These are phyloP conservation scores for Belgica antarctica DNA, from an alignment of 2,888 invertebrate genomes.

Conservation along the genomic window DNA sequence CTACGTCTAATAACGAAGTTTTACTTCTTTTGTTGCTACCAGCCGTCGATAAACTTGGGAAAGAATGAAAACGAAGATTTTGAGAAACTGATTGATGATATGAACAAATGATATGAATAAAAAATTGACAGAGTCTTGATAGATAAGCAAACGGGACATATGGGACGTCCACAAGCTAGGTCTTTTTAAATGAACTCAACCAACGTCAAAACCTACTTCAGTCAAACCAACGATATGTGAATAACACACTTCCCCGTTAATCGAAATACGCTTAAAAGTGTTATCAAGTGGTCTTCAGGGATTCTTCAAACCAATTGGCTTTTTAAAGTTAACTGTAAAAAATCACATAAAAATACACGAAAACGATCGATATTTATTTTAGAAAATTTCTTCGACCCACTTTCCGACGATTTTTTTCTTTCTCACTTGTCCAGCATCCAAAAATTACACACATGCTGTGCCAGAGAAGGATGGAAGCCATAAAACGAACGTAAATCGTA, in stretches of 20 bases:
- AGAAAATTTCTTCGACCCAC: conserved; percentile 44
- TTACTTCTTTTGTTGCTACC: no score
- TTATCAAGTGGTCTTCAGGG: neutral
- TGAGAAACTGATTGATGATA: no score
- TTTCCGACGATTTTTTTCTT: conserved; percentile 8
- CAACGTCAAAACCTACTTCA: neutral
- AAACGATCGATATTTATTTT: conserved; percentile 40
- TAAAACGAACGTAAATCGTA: no score
- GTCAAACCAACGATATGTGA: neutral
- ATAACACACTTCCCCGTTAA: conserved; percentile 19
- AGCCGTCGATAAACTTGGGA: no score
- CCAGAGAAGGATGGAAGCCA: neutral
- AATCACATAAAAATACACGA: conserved; percentile 9
- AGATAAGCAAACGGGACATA: no score
- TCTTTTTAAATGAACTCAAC: no score
- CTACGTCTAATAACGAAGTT: no score
- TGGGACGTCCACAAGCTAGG: no score
- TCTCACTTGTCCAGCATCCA: conserved; percentile 31
- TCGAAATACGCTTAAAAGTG: neutral
- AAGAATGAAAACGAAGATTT: no score
- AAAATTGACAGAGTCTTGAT: no score
- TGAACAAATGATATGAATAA: no score
- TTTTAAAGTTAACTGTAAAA: conserved; percentile 6
- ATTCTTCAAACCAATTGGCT: no score
- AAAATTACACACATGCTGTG: conserved; percentile 18